Evolutionary conservation across 2,113 vertebrate genomes (phyloP).

Genomic region (Brachyhypopomus occidentalis): DNA sequence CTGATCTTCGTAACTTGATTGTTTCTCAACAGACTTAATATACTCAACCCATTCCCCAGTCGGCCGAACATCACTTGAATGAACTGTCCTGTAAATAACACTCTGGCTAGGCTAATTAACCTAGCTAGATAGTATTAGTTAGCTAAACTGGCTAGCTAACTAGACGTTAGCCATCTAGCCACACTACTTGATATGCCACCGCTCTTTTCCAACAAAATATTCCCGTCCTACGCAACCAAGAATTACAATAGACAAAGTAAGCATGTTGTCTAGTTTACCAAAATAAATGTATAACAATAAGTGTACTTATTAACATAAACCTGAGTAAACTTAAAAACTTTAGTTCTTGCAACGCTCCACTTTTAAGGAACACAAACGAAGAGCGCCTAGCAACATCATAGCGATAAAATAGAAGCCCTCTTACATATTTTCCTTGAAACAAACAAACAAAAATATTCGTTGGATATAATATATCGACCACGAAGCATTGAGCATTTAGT

Average conservation of each 20-base stretch:
- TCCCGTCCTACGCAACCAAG: background rate
- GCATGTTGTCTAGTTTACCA: background rate
- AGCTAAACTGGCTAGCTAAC: background rate
- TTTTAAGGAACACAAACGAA: slow-evolving; percentile 51
- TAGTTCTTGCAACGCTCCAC: background rate
- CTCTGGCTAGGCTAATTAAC: background rate
- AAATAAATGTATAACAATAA: background rate
- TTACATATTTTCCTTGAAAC: background rate
- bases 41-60: background rate
- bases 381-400: slow-evolving; percentile 52
- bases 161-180: slow-evolving; percentile 1
- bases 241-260: background rate
- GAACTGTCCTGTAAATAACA: background rate
- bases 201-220: background rate
- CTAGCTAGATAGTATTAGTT: slow-evolving; percentile 3
- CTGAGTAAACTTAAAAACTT: slow-evolving; percentile 41
- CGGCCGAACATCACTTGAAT: background rate
- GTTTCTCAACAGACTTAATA: background rate
- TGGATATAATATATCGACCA: slow-evolving; percentile 42
- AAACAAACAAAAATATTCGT: background rate
- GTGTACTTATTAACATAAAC: background rate
- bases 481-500: background rate
- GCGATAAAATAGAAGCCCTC: slow-evolving; percentile 17
- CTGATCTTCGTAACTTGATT: background rate
- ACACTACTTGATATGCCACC: background rate